Conservation (phyloP, 37 sponge, comb jelly and placozoan genomes). For the Theonella swinhoei region DNA sequence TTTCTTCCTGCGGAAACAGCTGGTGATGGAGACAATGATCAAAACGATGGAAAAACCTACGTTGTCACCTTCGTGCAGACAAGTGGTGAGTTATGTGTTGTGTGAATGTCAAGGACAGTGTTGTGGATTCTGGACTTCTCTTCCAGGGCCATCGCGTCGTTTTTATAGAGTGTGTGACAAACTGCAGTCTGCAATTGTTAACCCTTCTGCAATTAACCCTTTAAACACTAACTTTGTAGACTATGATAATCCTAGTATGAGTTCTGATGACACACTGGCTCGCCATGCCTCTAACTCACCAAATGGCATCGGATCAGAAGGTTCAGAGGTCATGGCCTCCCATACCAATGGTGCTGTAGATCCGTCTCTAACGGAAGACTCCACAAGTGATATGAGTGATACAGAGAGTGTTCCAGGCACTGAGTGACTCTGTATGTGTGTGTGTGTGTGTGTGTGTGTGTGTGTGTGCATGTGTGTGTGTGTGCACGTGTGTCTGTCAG, state of each 20-base stretch:
- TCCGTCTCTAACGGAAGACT: not conserved
- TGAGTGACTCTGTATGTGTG: no score
- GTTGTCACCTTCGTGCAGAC: constrained; percentile 62
- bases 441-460: no score
- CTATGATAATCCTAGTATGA: constrained; percentile 16
- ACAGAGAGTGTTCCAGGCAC: not conserved
- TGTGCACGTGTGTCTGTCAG: no score
- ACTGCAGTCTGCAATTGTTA: constrained; percentile 50
- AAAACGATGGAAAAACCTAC: constrained; percentile 42
- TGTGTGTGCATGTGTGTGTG: no score
- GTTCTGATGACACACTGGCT: constrained; percentile 53
- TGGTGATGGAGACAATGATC: not conserved
- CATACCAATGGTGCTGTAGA: not conserved
- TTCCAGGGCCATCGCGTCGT: constrained; percentile 52
- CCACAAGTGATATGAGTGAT: not conserved
- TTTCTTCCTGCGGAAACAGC: constrained; percentile 56
- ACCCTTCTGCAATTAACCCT: constrained; percentile 29
- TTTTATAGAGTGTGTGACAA: constrained; percentile 64
- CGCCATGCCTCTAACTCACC: not conserved
- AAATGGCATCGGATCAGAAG: not conserved
- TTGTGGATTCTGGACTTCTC: not conserved
- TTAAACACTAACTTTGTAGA: not conserved
- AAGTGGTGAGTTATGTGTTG: constrained; percentile 30
- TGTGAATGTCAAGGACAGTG: not conserved
- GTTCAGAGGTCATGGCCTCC: not conserved